Evolutionary conservation across 2,113 vertebrate species (phyloP).

Genomic region (Albula goreensis): DNA sequence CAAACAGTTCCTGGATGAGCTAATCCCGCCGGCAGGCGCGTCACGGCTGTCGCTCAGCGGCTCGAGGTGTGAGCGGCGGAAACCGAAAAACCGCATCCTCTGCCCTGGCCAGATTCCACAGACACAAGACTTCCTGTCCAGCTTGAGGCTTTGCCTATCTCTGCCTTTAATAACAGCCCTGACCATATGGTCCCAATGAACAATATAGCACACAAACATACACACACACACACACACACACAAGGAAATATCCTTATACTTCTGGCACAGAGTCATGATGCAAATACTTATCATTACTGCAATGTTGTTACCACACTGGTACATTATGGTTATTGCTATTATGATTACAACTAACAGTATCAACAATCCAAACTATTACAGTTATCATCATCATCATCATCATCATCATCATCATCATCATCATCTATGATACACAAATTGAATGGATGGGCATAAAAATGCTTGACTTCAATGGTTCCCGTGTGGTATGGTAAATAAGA

Average conservation of each 20-base stretch:
- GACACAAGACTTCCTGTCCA: background rate
- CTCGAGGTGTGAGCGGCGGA: background rate
- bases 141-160: conserved; percentile 22
- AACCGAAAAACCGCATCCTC: conserved; percentile 18
- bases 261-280: no score
- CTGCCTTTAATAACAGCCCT: conserved; percentile 18
- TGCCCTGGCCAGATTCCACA: background rate
- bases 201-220: background rate
- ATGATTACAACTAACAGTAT: no score
- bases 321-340: no score
- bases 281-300: no score
- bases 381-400: no score
- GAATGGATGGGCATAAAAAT: background rate
- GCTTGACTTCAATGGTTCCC: background rate
- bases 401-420: background rate
- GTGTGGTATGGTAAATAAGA: background rate
- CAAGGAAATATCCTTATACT: no score
- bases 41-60: background rate
- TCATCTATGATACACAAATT: background rate
- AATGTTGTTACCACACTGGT: no score
- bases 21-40: background rate
- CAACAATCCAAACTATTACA: no score
- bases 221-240: background rate
- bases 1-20: background rate
- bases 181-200: conserved; percentile 25